Conservation (phyloP, 1,140 invertebrate genomes). For the Penaeus vannamei region DNA sequence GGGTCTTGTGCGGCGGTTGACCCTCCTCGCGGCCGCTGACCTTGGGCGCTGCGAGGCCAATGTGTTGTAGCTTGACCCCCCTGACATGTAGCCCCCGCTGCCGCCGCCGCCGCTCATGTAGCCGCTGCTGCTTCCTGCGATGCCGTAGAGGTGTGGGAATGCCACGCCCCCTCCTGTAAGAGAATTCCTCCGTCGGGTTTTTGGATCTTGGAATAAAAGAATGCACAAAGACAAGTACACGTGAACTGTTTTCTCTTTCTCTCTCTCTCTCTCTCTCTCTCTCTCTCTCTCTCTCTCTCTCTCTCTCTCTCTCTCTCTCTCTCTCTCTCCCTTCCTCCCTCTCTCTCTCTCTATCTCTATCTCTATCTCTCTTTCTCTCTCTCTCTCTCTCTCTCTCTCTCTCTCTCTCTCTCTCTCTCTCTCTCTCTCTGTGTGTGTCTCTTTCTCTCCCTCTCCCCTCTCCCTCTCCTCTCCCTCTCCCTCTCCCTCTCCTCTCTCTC, state of each 20-base stretch:
- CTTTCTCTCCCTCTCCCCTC: too few species aligned
- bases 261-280: too few species aligned
- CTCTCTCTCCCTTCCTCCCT: neutral
- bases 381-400: too few species aligned
- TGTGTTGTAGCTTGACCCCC: slow-evolving; percentile 76
- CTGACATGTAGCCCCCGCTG: slow-evolving; percentile 70
- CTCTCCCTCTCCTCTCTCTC: too few species aligned
- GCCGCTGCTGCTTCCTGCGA: slow-evolving; percentile 45
- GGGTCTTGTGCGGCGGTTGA: slow-evolving; percentile 47
- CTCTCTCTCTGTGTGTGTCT: too few species aligned
- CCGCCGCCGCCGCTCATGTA: slow-evolving; percentile 23
- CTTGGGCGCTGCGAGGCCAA: slow-evolving; percentile 72
- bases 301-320: neutral
- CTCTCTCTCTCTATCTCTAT: neutral
- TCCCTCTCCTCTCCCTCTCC: too few species aligned
- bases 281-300: neutral
- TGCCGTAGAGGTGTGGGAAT: slow-evolving; percentile 54
- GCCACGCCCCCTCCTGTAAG: slow-evolving; percentile 48
- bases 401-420: too few species aligned
- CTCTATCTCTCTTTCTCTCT: neutral
- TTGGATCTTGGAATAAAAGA: too few species aligned
- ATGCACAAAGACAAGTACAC: too few species aligned
- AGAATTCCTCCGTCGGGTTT: too few species aligned
- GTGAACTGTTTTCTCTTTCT: too few species aligned
- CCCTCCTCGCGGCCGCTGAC: slow-evolving; percentile 56